phyloP scores from a whole-genome alignment of 30 jellyfish, hydroid and myxozoan genomes.

The Hydractinia echinata region DNA sequence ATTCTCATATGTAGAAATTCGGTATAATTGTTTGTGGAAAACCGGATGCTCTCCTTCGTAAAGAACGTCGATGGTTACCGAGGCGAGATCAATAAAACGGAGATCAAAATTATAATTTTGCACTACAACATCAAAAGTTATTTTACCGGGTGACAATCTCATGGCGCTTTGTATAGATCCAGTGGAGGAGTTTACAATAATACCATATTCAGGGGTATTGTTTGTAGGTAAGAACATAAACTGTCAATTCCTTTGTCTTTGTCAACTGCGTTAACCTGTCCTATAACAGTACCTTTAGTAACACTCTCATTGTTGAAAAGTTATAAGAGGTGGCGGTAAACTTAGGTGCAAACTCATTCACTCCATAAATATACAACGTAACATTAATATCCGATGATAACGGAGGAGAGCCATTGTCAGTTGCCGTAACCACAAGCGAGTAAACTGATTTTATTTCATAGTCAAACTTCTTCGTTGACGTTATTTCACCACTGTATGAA shows the following conservation, averaged over 20 bases:
- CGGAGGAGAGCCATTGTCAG: slow-evolving; percentile 62
- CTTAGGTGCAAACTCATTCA: slow-evolving; percentile 62
- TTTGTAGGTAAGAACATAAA: background rate
- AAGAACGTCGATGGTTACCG: background rate
- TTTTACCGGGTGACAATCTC: background rate
- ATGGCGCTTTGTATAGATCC: background rate
- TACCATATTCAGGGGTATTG: background rate
- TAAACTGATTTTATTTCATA: slow-evolving; percentile 37
- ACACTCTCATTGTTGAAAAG: slow-evolving; percentile 16
- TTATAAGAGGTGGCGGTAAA: background rate
- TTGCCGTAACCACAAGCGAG: slow-evolving; percentile 40
- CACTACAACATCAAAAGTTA: background rate
- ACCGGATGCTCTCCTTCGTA: background rate
- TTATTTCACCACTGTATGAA: slow-evolving; percentile 39
- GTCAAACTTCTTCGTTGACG: slow-evolving; percentile 43
- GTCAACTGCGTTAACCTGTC: slow-evolving; percentile 16
- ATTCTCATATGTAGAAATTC: background rate
- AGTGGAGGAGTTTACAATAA: background rate
- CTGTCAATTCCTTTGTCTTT: slow-evolving; percentile 27
- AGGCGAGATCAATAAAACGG: background rate
- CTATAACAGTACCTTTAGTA: background rate
- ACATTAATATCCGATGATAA: slow-evolving; percentile 48
- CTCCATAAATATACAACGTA: slow-evolving; percentile 44
- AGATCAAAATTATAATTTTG: background rate
- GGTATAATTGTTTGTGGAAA: background rate